Percentiles rank a stretch among this genome's conserved stretches.
phyloP scores from a whole-genome alignment of 2,113 vertebrate species.

The Solenodon paradoxus region DNA sequence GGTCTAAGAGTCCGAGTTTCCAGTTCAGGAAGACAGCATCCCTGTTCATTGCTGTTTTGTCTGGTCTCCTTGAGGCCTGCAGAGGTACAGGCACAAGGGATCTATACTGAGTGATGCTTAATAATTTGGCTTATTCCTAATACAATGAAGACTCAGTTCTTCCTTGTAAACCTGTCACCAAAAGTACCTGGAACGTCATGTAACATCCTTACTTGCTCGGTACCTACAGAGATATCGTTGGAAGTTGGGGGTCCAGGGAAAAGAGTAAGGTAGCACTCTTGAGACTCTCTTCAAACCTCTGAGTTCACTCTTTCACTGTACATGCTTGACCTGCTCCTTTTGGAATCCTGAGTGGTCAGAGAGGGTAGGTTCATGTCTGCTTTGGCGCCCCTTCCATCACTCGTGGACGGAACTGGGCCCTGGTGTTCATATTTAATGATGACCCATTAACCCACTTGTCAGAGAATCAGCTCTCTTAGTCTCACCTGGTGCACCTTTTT shows the following conservation, averaged over 20 bases:
- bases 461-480: neutral
- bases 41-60: neutral
- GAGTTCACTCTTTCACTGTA: neutral
- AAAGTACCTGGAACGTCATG: neutral
- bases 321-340: neutral
- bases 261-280: neutral
- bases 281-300: neutral
- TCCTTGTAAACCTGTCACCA: neutral
- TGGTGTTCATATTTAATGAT: neutral
- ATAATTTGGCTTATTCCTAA: neutral
- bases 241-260: neutral
- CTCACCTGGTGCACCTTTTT: neutral
- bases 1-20: neutral
- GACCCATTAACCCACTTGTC: no score
- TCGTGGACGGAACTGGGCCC: neutral
- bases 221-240: neutral
- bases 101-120: neutral
- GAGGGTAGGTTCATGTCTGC: neutral
- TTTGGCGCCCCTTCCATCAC: neutral
- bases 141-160: neutral
- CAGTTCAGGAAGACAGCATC: neutral
- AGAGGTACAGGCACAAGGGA: neutral
- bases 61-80: neutral
- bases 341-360: neutral
- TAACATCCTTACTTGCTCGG: neutral